Conservation (phyloP, 1,140 invertebrate species). For the Trichonephila inaurata region DNA sequence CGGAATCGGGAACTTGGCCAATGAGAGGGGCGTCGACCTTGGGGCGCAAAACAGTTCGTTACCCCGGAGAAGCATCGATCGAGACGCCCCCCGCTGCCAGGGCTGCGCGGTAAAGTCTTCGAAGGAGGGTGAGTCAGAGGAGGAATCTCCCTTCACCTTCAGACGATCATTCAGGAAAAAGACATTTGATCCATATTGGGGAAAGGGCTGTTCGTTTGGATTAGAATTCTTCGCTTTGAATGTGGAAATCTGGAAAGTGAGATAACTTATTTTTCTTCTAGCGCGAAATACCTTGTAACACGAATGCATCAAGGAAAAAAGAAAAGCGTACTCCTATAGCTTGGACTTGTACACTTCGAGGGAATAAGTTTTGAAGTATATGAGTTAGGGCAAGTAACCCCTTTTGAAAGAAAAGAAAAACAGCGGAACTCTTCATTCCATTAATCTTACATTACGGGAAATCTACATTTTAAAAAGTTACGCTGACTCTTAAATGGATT, state of each 20-base stretch:
- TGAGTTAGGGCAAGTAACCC: no score
- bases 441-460: no score
- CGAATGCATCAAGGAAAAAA: background rate
- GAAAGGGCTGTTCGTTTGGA: background rate
- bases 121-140: background rate
- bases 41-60: slow-evolving; percentile 24
- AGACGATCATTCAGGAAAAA: background rate
- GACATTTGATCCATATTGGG: background rate
- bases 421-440: no score
- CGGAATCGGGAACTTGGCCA: no score
- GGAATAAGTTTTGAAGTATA: no score
- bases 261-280: background rate
- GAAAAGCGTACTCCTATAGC: background rate
- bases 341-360: background rate
- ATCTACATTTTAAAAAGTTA: no score
- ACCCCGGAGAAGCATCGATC: background rate
- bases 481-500: no score
- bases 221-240: no score
- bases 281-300: background rate
- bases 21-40: background rate
- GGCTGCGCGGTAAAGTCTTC: background rate
- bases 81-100: background rate
- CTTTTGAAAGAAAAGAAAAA: no score
- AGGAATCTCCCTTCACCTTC: slow-evolving; percentile 8
- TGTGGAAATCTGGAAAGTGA: background rate